Conservation (phyloP, 1,140 invertebrate species). For the Zaprionus ghesquierei region DNA sequence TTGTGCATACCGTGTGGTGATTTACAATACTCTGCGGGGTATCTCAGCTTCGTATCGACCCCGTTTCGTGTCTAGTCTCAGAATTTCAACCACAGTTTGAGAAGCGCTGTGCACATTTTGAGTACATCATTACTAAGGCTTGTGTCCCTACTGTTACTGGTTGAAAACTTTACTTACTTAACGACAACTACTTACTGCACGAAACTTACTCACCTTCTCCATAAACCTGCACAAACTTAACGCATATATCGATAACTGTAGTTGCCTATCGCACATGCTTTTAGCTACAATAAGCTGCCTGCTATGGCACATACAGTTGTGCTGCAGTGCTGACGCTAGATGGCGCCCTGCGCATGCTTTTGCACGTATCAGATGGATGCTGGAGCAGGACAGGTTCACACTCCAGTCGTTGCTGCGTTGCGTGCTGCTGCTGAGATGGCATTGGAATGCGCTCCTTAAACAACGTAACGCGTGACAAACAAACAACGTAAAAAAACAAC, state of each 20-base stretch:
- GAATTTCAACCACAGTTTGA: not conserved
- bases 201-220: not conserved
- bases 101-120: not conserved
- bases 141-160: not conserved
- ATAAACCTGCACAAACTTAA: not conserved
- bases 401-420: conserved; percentile 32
- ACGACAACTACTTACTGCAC: not conserved
- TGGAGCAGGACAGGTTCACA: conserved; percentile 40
- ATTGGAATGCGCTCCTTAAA: conserved; percentile 46
- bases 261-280: not conserved
- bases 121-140: not conserved
- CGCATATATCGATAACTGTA: not conserved
- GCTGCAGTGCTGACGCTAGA: not conserved
- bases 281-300: not conserved
- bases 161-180: not conserved
- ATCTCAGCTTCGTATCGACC: not conserved
- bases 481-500: conserved; percentile 5
- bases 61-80: not conserved
- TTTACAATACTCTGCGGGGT: not conserved
- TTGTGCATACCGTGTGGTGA: not conserved
- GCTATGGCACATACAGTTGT: not conserved
- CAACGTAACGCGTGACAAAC: too few species aligned
- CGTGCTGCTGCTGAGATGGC: conserved; percentile 40
- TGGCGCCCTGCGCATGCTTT: conserved; percentile 4
- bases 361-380: conserved; percentile 38